Base-by-base conservation (phyloP, 92 coral and sea anemone genomes). In the Nematostella vectensis region DNA sequence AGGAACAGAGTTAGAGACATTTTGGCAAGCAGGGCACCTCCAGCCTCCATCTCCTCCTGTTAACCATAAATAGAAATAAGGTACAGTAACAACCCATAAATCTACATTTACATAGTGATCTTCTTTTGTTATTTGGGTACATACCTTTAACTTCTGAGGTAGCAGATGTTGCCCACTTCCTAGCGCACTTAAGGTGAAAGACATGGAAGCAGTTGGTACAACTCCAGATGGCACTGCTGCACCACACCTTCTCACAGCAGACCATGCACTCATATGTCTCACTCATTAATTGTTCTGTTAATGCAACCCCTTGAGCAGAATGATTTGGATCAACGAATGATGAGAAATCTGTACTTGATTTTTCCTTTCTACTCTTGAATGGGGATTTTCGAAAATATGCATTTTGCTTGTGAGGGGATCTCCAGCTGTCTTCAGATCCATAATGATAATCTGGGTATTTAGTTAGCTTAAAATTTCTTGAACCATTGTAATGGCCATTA, bases 1-100 rank as follows among this genome's bases (percentile, higher is more conserved):
- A 19, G 98, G 98, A 12, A 81, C 74, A 33, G 54, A 71, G 3
- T 80, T 76, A 57, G 71, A 61, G 29, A 86, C 68, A 42, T 85
- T 81, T 58, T 91, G 98, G 68, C 98, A 91, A 33, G 91, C 95
- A 18, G 98, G 98, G 28, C 98, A 91, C 56, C 98, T 77, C 98
- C 98, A 91, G 28, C 98, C 98, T 61, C 79, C 76, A 65, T 18
- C 57, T 45, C 74, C 86, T n/a, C 88, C 88, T 77, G 52, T n/a
- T n/a, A n/a, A n/a, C n/a, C n/a, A n/a, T 25, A 27, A 36, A 21
- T 4, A 0, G 4, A 10, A 54, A 25, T 24, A 27, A 11, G 21
- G 23, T 59, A 19, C 55, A 60, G 38, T 0, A 24, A n/a, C n/a
- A n/a, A n/a, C n/a, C n/a, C n/a, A n/a, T n/a, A n/a, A 4, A 19